A percentile compares a stretch with the other conserved stretches of the same genome.
Evolutionary conservation across 2,888 invertebrate species (phyloP).

Genomic region (Conistra vaccinii): DNA sequence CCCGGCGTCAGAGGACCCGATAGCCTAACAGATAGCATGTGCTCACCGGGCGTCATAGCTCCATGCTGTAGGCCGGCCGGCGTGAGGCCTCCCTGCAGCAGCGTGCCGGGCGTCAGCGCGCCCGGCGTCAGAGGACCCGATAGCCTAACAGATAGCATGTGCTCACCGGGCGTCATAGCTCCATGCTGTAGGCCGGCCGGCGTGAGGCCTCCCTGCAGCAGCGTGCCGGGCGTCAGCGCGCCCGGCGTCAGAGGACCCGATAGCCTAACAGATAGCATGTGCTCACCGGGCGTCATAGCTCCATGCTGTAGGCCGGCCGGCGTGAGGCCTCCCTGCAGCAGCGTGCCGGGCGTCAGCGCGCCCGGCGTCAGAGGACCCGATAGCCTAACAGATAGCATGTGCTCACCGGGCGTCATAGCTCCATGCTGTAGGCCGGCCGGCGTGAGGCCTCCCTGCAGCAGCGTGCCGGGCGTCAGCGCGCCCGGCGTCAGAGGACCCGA

Average conservation of each 20-base stretch:
- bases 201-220: conserved; percentile 80
- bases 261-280: not conserved
- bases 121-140: conserved; percentile 74
- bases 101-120: conserved; percentile 74
- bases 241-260: conserved; percentile 74
- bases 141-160: not conserved
- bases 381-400: not conserved
- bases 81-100: conserved; percentile 80
- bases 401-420: conserved; percentile 76
- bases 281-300: conserved; percentile 76
- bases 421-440: conserved; percentile 82
- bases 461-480: conserved; percentile 74
- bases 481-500: conserved; percentile 74
- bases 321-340: conserved; percentile 80
- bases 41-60: conserved; percentile 76
- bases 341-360: conserved; percentile 74
- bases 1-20: conserved; percentile 74
- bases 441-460: conserved; percentile 80
- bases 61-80: conserved; percentile 82
- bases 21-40: not conserved
- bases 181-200: conserved; percentile 82
- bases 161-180: conserved; percentile 76
- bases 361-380: conserved; percentile 74
- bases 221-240: conserved; percentile 74
- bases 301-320: conserved; percentile 82